Evolutionary conservation across 2,113 vertebrate genomes (phyloP).

Genomic region (Thinocorus orbignyianus): DNA sequence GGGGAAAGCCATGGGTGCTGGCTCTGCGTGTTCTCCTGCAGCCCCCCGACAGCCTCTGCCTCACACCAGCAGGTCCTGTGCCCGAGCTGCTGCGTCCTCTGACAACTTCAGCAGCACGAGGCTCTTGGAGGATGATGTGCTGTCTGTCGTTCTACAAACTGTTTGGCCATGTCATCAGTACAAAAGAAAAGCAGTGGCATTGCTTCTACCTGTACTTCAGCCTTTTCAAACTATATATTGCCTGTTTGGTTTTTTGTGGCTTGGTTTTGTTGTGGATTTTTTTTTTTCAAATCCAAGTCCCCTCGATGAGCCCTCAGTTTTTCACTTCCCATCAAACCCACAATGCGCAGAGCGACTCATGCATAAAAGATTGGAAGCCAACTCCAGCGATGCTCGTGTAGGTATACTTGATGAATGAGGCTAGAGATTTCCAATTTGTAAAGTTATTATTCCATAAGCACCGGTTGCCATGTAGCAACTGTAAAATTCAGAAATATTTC

Average conservation of each 20-base stretch:
- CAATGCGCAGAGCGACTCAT: not conserved
- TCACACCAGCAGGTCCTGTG: not conserved
- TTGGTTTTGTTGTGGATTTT: not conserved
- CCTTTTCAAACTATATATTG: not conserved
- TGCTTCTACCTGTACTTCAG: not conserved
- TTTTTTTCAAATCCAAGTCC: not conserved
- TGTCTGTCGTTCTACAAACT: not conserved
- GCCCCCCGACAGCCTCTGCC: not conserved
- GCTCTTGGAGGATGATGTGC: not conserved
- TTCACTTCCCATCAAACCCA: slow-evolving; percentile 43
- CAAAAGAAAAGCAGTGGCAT: not conserved
- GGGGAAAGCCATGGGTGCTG: not conserved
- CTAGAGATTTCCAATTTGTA: slow-evolving; percentile 27
- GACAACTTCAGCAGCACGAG: not conserved
- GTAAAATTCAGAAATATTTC: slow-evolving; percentile 45
- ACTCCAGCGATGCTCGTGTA: not conserved
- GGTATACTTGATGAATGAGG: slow-evolving; percentile 22
- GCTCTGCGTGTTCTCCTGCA: not conserved
- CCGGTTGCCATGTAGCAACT: slow-evolving; percentile 37
- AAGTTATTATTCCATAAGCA: slow-evolving; percentile 21
- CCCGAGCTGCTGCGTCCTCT: not conserved
- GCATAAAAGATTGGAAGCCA: slow-evolving; percentile 53
- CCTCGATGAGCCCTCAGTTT: slow-evolving; percentile 21
- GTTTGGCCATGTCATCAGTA: rapidly evolving
- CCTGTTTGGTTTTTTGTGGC: too few species aligned